Evolutionary conservation across 2,797 vertebrate species (phyloP).

Genomic region (Phrynocephalus forsythii): DNA sequence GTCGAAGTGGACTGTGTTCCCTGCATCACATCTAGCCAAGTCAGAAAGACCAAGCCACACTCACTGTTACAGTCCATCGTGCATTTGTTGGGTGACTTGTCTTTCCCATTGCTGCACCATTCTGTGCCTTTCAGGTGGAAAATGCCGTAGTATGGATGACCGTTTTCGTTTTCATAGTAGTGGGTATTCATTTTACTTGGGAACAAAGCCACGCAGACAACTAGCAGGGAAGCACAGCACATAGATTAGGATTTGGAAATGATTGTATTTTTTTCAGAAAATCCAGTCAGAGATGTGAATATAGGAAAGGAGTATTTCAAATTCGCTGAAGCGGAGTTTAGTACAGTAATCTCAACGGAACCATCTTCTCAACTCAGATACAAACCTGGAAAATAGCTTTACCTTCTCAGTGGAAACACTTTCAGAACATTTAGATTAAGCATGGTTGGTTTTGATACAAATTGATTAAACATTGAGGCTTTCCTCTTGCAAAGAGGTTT

Average conservation of each 20-base stretch:
- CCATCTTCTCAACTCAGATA: no score
- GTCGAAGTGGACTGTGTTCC: neutral
- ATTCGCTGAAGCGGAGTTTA: no score
- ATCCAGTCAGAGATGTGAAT: neutral
- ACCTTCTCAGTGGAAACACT: neutral
- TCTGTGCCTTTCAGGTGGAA: neutral
- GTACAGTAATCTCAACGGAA: no score
- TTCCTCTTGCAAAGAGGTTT: neutral
- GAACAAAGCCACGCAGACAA: neutral
- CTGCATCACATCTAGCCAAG: neutral
- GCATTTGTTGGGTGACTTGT: neutral
- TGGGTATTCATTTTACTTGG: neutral
- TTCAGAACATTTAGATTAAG: neutral
- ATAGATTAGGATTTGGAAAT: neutral
- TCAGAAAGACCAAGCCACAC: neutral
- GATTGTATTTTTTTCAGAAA: no score
- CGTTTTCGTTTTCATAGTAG: neutral
- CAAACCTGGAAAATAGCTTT: no score
- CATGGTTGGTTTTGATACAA: neutral
- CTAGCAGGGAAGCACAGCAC: neutral
- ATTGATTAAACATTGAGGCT: neutral
- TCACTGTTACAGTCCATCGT: neutral
- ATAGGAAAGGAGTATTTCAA: neutral
- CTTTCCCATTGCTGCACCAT: neutral
- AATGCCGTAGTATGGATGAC: neutral